Base-by-base conservation (phyloP, 2,113 vertebrate genomes). In the Rattus rattus region DNA sequence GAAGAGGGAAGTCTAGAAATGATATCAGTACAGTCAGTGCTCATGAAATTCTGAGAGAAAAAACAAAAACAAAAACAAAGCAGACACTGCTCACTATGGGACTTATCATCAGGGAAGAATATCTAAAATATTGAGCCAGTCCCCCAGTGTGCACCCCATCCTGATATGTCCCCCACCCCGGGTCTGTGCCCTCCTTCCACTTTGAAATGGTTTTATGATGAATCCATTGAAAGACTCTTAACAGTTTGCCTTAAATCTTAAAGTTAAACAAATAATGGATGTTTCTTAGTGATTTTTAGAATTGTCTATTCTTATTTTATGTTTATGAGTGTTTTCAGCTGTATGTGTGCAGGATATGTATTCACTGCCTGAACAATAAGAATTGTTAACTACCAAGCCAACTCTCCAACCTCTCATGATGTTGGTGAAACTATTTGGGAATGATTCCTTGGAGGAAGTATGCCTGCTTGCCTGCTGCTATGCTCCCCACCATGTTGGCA, bases 81-180 rank as follows among this genome's bases (percentile, higher is more conserved):
- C 30, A 72, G 73, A 61, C 75, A 63, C 30, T 0, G 9, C 16
- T 61, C 12, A 61, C 36, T n/a, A 8, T 7, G 67, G 13, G 16
- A 17, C 5, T 61, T 49, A 26, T 77, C 20, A 12, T 47, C 12
- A 17, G 43, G 39, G 17, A 81, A 33, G 0, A 36, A 10, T 3
- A 24, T 20, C 30, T 72, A 43, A 52, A 36, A 56, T 7, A 30
- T 54, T 10, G 11, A 14, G 24, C 8, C 24, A 63, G 56, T 4
- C 24, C 5, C 56, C 13, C 8, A 59, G n/a, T 7, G 12, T 83
- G 33, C 0, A 70, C 33, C 16, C 16, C 69, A 6, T 70, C 33
- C 16, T 7, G 3, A 9, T 30, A 3, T 30, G 11, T 49, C 24
- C 43, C 19, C 5, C 26, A 8, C 3, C 36, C 20, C 22, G 4